phyloP scores from a whole-genome alignment of 2,797 vertebrate genomes.

The Sebastes minor region DNA sequence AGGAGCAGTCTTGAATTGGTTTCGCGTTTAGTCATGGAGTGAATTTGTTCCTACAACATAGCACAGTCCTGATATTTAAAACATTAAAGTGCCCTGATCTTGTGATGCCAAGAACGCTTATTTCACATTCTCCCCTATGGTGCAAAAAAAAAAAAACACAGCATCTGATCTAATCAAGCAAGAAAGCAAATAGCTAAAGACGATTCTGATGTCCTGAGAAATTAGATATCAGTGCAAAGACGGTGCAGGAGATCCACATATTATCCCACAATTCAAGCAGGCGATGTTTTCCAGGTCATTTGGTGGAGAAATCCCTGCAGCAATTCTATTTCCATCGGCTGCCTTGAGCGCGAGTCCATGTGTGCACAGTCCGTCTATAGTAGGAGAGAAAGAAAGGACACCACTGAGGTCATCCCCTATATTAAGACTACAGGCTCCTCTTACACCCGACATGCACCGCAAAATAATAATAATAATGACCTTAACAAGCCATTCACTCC shows the following conservation, averaged over 20 bases:
- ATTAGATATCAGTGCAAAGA: slow-evolving; percentile 43
- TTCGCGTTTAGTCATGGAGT: slow-evolving; percentile 62
- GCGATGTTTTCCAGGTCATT: slow-evolving; percentile 82
- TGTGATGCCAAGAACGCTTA: slow-evolving; percentile 3
- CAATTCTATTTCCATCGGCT: slow-evolving; percentile 80
- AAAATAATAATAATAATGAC: slow-evolving; percentile 20
- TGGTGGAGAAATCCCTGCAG: slow-evolving; percentile 80
- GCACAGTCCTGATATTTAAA: slow-evolving; percentile 38
- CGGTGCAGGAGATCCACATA: slow-evolving; percentile 49
- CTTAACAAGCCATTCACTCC: slow-evolving; percentile 1
- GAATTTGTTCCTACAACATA: slow-evolving; percentile 47
- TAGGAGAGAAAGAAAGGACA: slow-evolving; percentile 76
- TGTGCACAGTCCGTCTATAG: slow-evolving; percentile 75
- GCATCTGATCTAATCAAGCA: slow-evolving; percentile 35
- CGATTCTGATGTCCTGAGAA: slow-evolving; percentile 25
- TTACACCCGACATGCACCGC: slow-evolving; percentile 54
- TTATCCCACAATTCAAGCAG: slow-evolving; percentile 70
- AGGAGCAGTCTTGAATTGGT: slow-evolving; percentile 66
- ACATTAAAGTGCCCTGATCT: slow-evolving; percentile 29
- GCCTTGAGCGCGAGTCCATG: slow-evolving; percentile 74
- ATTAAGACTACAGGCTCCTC: slow-evolving; percentile 74
- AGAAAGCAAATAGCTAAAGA: slow-evolving; percentile 24
- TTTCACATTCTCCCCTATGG: slow-evolving; percentile 11
- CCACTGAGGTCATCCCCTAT: slow-evolving; percentile 80
- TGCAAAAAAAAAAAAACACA: neutral